phyloP scores from a whole-genome alignment of 2,797 vertebrate species.

The Gymnopithys bicolor region DNA sequence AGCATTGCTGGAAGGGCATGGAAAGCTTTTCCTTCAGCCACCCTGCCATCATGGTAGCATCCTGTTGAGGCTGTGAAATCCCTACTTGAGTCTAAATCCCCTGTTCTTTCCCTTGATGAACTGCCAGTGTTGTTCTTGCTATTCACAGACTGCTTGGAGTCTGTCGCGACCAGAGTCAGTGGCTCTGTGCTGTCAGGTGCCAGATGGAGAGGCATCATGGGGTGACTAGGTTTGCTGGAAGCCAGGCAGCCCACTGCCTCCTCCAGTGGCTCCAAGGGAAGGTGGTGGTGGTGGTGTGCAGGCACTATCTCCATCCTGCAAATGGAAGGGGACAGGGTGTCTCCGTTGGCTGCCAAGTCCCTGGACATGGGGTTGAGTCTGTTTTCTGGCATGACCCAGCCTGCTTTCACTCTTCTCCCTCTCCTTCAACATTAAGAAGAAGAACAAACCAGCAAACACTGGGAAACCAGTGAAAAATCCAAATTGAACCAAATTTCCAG shows the following conservation, averaged over 20 bases:
- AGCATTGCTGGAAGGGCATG: not conserved
- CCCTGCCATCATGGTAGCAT: not conserved
- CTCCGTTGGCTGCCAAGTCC: accelerated
- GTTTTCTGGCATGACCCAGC: not conserved
- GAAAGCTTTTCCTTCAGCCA: not conserved
- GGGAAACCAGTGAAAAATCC: not conserved
- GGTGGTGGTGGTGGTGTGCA: not conserved
- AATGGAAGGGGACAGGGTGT: not conserved
- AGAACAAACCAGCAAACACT: not conserved
- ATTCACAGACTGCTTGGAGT: not conserved
- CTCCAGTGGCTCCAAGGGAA: not conserved
- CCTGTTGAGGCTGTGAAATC: not conserved
- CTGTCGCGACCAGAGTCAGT: accelerated
- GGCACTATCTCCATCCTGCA: not conserved
- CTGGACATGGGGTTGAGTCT: not conserved
- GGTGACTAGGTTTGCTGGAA: not conserved
- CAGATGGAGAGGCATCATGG: accelerated
- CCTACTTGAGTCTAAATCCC: not conserved
- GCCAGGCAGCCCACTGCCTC: not conserved
- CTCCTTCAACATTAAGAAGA: not conserved
- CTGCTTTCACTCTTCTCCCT: not conserved
- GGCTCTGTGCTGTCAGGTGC: not conserved
- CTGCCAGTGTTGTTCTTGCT: not conserved
- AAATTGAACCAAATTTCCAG: not conserved
- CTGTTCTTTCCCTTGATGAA: not conserved